Percentiles rank a stretch among this genome's conserved stretches.
These are phyloP conservation scores for Amblyjoppa proteus DNA, from an alignment of 2,888 invertebrate species.

Conservation along the genomic window DNA sequence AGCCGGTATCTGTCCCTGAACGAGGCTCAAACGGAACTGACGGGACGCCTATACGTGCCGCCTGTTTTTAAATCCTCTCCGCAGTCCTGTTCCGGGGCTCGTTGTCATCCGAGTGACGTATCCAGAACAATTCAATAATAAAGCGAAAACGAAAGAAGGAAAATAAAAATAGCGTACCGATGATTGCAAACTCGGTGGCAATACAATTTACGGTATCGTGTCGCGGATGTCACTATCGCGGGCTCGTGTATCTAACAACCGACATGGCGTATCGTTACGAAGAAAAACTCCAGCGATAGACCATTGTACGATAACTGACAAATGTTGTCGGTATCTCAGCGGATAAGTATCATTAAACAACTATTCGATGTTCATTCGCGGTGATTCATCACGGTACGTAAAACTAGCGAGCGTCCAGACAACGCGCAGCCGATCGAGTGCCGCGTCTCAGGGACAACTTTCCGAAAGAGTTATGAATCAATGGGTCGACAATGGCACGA, in stretches of 20 bases:
- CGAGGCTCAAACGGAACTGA: conserved; percentile 37
- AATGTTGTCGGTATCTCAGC: background rate
- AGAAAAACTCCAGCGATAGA: background rate
- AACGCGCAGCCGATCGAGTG: background rate
- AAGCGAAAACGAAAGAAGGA: background rate
- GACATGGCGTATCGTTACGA: background rate
- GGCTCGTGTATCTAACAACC: background rate
- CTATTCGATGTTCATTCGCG: background rate
- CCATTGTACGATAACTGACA: background rate
- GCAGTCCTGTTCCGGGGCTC: background rate
- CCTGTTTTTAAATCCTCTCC: conserved; percentile 39
- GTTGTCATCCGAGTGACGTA: conserved; percentile 7
- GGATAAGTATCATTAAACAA: background rate
- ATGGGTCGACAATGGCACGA: no score
- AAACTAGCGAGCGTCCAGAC: background rate
- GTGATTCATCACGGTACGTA: background rate
- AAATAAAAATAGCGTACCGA: background rate
- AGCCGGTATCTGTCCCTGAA: background rate
- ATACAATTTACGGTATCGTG: background rate
- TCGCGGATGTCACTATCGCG: background rate
- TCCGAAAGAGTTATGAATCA: no score
- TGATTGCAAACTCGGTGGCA: background rate
- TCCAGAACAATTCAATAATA: background rate
- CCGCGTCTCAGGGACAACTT: no score
- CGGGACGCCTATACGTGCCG: background rate